Evolutionary conservation across 1,140 invertebrate genomes (phyloP).

Genomic region (Leucophenga varia): DNA sequence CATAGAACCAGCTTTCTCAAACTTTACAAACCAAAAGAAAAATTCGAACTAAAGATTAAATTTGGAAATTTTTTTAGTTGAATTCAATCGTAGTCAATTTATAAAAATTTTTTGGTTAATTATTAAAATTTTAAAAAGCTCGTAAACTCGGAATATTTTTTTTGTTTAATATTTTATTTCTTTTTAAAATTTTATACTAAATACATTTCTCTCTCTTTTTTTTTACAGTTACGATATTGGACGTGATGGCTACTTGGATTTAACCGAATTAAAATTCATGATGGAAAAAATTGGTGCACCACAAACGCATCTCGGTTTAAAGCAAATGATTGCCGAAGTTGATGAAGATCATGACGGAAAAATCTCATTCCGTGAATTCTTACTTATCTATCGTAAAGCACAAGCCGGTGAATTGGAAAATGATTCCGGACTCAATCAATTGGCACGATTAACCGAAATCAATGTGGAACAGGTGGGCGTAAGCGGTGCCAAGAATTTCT

Average conservation of each 20-base stretch:
- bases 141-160: no score
- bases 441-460: conserved; percentile 82
- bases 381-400: conserved; percentile 85
- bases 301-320: conserved; percentile 90
- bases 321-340: conserved; percentile 92
- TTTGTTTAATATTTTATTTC: no score
- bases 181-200: no score
- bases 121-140: no score
- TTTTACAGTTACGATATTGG: conserved; percentile 84
- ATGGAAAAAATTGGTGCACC: conserved; percentile 95
- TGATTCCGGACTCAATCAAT: conserved; percentile 78
- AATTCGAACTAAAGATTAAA: no score
- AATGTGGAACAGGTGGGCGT: conserved; percentile 88
- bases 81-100: no score
- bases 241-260: conserved; percentile 82
- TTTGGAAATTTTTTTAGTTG: no score
- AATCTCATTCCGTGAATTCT: conserved; percentile 90
- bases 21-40: no score
- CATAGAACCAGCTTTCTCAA: no score
- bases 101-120: no score
- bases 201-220: conserved; percentile 8
- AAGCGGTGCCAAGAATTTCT: conserved; percentile 85
- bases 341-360: conserved; percentile 88
- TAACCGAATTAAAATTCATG: conserved; percentile 89
- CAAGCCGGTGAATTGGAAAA: conserved; percentile 78